Evolutionary conservation across 53 echinoderm and acorn worm species (phyloP).

Genomic region (Actinopyga echinites): DNA sequence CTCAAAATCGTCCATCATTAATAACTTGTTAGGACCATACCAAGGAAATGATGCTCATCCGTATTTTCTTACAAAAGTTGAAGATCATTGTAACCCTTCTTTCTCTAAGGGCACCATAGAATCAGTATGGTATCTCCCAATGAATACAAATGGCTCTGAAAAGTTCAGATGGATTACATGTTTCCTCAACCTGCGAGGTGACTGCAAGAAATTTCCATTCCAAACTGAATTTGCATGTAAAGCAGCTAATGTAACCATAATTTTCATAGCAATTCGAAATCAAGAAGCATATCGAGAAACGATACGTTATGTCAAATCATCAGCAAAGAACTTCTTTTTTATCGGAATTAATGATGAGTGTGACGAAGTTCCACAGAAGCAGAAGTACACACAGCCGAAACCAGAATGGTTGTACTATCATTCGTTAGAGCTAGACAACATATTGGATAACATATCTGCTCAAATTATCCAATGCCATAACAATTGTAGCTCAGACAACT

Average conservation of each 20-base stretch:
- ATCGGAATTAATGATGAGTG: no score
- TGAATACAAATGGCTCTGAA: slow-evolving; percentile 2
- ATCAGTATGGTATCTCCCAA: slow-evolving; percentile 12
- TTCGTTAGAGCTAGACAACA: no score
- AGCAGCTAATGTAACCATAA: not conserved
- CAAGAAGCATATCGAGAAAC: not conserved
- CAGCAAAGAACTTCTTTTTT: no score
- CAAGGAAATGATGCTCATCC: not conserved
- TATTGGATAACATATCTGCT: no score
- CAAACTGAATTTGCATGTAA: not conserved
- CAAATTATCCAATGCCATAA: no score
- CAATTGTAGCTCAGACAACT: no score
- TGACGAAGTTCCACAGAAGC: no score
- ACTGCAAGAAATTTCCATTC: not conserved
- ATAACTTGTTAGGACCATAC: not conserved
- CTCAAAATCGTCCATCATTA: not conserved
- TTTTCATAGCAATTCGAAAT: slow-evolving; percentile 2
- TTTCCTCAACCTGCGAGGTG: not conserved
- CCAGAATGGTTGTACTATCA: no score
- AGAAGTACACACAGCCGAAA: no score
- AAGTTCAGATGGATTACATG: slow-evolving; percentile 1
- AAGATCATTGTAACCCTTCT: not conserved
- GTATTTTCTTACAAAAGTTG: not conserved
- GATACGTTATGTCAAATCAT: no score
- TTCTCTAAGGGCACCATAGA: not conserved